Conservation (phyloP, 2,888 invertebrate species). For the Beris chalybata region DNA sequence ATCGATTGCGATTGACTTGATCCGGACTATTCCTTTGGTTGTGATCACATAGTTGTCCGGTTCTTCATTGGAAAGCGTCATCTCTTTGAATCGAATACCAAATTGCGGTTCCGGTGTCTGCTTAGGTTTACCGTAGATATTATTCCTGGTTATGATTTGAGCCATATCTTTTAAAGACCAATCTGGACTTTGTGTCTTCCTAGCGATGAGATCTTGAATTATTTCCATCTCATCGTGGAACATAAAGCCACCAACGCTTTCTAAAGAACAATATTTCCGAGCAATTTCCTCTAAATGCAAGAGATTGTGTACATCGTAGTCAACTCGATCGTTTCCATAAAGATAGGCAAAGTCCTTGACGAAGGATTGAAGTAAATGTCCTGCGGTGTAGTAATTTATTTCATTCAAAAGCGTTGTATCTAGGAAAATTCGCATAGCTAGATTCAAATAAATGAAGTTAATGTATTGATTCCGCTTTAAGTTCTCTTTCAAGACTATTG, state of each 20-base stretch:
- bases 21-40: background rate
- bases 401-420: constrained; percentile 3
- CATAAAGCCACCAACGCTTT: constrained; percentile 8
- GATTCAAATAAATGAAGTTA: constrained; percentile 35
- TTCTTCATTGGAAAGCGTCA: background rate
- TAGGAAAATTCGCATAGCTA: constrained; percentile 36
- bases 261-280: constrained; percentile 1
- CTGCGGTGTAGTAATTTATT: constrained; percentile 12
- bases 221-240: background rate
- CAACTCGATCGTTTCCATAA: constrained; percentile 35
- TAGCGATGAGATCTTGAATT: background rate
- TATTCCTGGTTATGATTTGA: background rate
- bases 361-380: constrained; percentile 34
- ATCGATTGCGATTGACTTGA: background rate
- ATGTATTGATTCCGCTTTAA: constrained; percentile 32
- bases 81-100: no score
- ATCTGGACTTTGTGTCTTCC: no score
- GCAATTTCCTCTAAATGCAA: constrained; percentile 35
- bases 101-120: background rate
- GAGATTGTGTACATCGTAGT: constrained; percentile 38
- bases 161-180: background rate
- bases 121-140: background rate
- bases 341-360: constrained; percentile 35
- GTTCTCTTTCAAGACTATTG: constrained; percentile 33
- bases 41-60: constrained; percentile 11